Evolutionary conservation across 2,797 vertebrate species (phyloP).

Genomic region (Pyrocephalus nanus): DNA sequence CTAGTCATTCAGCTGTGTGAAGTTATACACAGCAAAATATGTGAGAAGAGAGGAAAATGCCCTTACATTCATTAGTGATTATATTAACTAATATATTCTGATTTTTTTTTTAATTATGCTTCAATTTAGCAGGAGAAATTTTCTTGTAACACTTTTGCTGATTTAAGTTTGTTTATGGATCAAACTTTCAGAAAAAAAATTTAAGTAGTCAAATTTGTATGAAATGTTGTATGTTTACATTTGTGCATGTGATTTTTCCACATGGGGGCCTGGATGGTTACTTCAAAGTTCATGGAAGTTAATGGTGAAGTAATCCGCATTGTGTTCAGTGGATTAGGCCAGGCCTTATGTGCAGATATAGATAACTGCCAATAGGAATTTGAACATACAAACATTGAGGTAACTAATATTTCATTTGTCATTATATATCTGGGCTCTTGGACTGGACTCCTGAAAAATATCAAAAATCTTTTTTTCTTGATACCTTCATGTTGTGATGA

Average conservation of each 20-base stretch:
- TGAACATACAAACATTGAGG: not conserved
- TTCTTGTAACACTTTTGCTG: not conserved
- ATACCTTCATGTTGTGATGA: not conserved
- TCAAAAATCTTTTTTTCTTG: not conserved
- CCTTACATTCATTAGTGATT: not conserved
- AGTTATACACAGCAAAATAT: not conserved
- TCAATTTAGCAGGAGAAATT: not conserved
- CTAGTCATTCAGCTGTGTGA: constrained; percentile 12
- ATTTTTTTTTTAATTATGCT: constrained; percentile 5
- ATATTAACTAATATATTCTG: not conserved
- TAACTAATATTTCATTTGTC: not conserved
- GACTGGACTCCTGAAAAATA: not conserved
- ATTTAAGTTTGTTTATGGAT: not conserved
- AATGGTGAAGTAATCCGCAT: not conserved
- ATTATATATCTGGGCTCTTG: not conserved
- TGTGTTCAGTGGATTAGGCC: not conserved
- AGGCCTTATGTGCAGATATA: not conserved
- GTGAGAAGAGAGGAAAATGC: not conserved
- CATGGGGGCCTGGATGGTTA: fast-evolving
- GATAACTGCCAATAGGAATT: not conserved
- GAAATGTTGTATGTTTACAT: not conserved
- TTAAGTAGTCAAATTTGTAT: not conserved
- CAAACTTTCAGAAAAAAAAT: not conserved
- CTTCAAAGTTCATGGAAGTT: not conserved
- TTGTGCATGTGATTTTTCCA: not conserved